phyloP scores from a whole-genome alignment of 2,113 vertebrate genomes.

The Eclectus roratus region DNA sequence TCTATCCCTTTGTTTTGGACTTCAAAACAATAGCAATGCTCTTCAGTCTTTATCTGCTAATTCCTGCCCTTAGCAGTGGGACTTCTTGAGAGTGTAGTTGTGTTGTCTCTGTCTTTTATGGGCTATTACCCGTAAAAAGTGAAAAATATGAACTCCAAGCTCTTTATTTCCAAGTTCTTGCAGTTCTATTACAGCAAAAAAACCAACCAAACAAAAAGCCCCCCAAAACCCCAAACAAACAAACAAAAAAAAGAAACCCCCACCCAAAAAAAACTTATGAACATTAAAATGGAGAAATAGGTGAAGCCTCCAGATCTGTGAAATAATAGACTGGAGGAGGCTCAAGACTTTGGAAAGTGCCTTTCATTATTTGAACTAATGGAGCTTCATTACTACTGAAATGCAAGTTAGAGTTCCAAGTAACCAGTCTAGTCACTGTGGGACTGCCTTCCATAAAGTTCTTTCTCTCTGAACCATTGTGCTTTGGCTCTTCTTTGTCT shows the following conservation, averaged over 20 bases:
- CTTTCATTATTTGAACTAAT: not conserved
- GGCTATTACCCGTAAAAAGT: not conserved
- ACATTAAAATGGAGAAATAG: not conserved
- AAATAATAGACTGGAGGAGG: not conserved
- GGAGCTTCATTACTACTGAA: not conserved
- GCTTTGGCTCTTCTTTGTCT: not conserved
- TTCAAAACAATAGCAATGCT: not conserved
- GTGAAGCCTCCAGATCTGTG: not conserved
- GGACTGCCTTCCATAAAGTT: not conserved
- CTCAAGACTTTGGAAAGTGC: not conserved
- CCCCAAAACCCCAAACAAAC: too few species aligned
- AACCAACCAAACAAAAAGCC: too few species aligned
- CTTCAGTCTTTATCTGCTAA: not conserved
- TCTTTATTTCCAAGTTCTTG: not conserved
- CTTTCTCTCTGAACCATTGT: not conserved
- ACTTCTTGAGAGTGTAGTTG: not conserved
- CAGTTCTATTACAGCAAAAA: not conserved
- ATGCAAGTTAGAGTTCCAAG: not conserved
- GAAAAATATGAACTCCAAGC: not conserved
- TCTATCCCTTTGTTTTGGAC: not conserved
- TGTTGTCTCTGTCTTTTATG: not conserved
- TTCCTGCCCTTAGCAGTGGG: not conserved
- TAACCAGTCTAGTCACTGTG: not conserved
- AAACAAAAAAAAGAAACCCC: too few species aligned
- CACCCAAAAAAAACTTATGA: not conserved